Percentiles rank a stretch among this genome's conserved stretches.
Evolutionary conservation across 2,888 invertebrate genomes (phyloP).

Genomic region (Bhutanitis thaidina): DNA sequence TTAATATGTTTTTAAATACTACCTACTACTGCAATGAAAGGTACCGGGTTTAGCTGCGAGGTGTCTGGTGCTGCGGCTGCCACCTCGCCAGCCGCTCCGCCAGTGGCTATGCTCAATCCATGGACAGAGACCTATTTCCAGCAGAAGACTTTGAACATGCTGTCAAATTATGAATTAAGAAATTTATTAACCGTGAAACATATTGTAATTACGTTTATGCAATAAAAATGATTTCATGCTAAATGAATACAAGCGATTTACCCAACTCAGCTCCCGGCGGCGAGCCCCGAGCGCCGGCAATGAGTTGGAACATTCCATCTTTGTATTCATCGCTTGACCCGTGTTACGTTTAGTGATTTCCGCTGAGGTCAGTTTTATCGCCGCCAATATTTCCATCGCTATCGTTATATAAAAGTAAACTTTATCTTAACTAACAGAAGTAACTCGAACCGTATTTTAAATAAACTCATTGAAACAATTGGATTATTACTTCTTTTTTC

Average conservation of each 20-base stretch:
- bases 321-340: background rate
- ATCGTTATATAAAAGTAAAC: background rate
- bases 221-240: background rate
- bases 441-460: background rate
- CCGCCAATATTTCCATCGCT: background rate
- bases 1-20: too few relatives aligned
- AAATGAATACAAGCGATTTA: background rate
- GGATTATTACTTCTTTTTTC: background rate
- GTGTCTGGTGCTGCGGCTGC: too few relatives aligned
- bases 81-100: too few relatives aligned
- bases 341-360: background rate
- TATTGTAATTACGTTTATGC: too few relatives aligned
- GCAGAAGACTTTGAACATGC: too few relatives aligned
- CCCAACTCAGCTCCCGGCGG: background rate
- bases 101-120: too few relatives aligned
- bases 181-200: too few relatives aligned
- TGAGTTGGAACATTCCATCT: background rate
- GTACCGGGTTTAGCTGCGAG: too few relatives aligned
- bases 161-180: too few relatives aligned
- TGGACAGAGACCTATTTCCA: too few relatives aligned
- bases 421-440: background rate
- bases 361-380: background rate
- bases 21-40: too few relatives aligned
- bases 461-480: background rate
- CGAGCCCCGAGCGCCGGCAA: background rate